Evolutionary conservation across 2,113 vertebrate genomes (phyloP).

Genomic region (Elgaria multicarinata): DNA sequence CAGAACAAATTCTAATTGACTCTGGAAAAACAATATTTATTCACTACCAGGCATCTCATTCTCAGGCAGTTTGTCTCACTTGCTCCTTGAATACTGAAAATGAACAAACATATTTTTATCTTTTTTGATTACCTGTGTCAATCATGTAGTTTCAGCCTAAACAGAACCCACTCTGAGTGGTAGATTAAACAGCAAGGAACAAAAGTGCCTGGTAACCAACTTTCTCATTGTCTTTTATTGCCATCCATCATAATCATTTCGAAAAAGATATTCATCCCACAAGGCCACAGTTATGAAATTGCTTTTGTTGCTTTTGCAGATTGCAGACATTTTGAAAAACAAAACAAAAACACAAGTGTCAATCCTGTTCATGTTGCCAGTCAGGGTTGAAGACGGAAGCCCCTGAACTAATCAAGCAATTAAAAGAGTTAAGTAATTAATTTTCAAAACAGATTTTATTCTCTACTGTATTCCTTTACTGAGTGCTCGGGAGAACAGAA

Average conservation of each 20-base stretch:
- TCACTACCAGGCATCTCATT: slow-evolving; percentile 7
- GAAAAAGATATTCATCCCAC: slow-evolving; percentile 37
- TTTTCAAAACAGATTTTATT: neutral
- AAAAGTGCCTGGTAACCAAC: neutral
- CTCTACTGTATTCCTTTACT: neutral
- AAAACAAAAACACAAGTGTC: neutral
- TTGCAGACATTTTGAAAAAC: neutral
- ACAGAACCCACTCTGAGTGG: neutral
- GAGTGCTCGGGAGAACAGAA: slow-evolving; percentile 23
- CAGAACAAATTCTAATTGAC: slow-evolving; percentile 19
- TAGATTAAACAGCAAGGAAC: slow-evolving; percentile 45
- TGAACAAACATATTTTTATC: neutral
- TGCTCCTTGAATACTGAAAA: slow-evolving; percentile 35
- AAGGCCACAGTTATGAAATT: slow-evolving; percentile 30
- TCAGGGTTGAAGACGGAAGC: slow-evolving; percentile 15
- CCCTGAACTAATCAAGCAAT: slow-evolving; percentile 4
- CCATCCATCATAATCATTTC: slow-evolving; percentile 6
- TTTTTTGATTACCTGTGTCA: slow-evolving; percentile 32
- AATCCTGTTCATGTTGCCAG: neutral
- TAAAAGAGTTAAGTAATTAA: slow-evolving; percentile 18
- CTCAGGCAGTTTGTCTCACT: neutral
- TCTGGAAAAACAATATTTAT: neutral
- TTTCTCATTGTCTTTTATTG: slow-evolving; percentile 25
- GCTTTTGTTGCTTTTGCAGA: slow-evolving; percentile 32
- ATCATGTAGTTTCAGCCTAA: slow-evolving; percentile 23